Base-by-base conservation (phyloP, 2,113 vertebrate species). In the Perca fluviatilis region DNA sequence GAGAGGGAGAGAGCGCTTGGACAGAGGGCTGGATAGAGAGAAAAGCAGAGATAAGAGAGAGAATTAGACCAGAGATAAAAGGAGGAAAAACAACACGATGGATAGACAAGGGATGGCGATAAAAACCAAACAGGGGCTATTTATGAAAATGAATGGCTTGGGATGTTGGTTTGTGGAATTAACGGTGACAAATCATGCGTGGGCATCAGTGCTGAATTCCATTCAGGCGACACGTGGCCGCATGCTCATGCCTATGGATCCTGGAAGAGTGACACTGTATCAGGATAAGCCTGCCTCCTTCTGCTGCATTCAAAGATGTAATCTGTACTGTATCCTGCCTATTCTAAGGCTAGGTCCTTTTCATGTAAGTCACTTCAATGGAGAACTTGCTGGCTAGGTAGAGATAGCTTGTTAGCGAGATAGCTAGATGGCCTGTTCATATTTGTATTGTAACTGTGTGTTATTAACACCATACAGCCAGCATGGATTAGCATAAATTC, bases 141-240 rank as follows among this genome's bases (percentile, higher is more conserved):
- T 91, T 88, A 89, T 91, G 84, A 90, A 87, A 84, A 84, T 77
- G 82, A 90, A 91, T 75, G 62, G 77, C 79, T 85, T 11, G 68
- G 67, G 75, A 81, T 85, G 67, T 67, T 83, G 80, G 86, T 85
- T 84, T 77, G 89, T 56, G 81, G 90, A 90, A 90, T 91, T 93
- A 91, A 82, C 46, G 83, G 74, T 82, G 89, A 89, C 84, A 87
- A 92, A 92, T 79, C 80, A 57, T 40, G 90, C 81, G 80, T 93
- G 88, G 91, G 90, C 69, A 58, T 82, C 81, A 15, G 81, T 68
- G 79, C 74, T 65, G 33, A 87, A 81, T 71, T 80, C 70, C 67
- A 86, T 90, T 86, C 74, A 85, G 81, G 74, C 68, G 73, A 72
- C 79, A 77, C 56, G 19, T 62, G 82, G 83, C 6, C 6, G 9